Conservation (phyloP, 2,113 vertebrate species). For the Galeopterus variegatus region DNA sequence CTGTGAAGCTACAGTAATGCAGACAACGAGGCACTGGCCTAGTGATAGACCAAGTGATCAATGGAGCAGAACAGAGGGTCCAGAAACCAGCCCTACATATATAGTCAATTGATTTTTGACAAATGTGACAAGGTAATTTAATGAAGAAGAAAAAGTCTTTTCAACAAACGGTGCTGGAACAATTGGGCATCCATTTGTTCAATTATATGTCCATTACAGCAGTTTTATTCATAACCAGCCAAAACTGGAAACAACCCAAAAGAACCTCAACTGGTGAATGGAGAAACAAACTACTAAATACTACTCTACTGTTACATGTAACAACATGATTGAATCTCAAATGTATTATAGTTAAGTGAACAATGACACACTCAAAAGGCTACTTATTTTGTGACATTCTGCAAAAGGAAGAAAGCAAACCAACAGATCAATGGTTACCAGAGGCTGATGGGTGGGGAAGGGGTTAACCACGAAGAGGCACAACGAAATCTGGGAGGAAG, state of each 20-base stretch:
- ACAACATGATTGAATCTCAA: neutral
- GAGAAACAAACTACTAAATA: neutral
- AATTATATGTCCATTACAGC: neutral
- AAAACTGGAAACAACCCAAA: neutral
- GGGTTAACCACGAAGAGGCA: neutral
- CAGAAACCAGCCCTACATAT: neutral
- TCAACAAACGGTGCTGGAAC: neutral
- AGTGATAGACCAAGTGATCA: neutral
- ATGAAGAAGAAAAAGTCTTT: constrained; percentile 37
- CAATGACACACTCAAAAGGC: neutral
- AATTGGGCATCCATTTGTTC: neutral
- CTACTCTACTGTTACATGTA: neutral
- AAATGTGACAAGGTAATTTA: neutral
- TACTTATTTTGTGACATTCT: neutral
- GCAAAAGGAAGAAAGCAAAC: neutral
- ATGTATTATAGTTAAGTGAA: neutral
- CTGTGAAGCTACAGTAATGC: neutral
- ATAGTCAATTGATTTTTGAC: neutral
- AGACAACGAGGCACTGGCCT: neutral
- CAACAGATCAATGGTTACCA: neutral
- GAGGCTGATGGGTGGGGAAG: neutral
- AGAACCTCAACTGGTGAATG: neutral
- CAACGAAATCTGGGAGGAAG: neutral
- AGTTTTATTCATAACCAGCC: constrained; percentile 1
- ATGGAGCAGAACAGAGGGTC: neutral